Base-by-base conservation (phyloP, 2,888 invertebrate genomes). In the Acanthoscelides obtectus region DNA sequence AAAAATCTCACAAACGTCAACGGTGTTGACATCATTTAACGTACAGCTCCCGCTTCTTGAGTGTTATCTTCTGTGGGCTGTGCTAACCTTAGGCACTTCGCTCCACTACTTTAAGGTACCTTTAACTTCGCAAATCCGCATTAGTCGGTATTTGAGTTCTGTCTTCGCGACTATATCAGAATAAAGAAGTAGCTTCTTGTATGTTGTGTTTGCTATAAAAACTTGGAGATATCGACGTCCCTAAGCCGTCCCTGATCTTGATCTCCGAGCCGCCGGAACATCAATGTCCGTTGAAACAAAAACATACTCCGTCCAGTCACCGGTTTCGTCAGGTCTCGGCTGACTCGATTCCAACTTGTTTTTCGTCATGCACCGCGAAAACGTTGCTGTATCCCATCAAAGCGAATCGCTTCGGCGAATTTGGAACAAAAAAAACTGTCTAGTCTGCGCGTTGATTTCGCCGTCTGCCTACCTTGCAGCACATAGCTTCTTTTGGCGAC, bases 341-440 rank as follows among this genome's bases (percentile, higher is more conserved):
- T 70, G 74, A 71, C 70, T 74, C 80, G 45, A 45, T 81, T 80
- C 78, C 78, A 80, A 78, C 80, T 75, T 74, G 78, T 80, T 81
- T 80, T 81, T 81, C 76, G 73, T 73, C 75, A 75, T 70, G 45
- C 12, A 45, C 45, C 69, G 45, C 71, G 69, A 76, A 76, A 73
- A 72, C 66, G 74, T n/a, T n/a, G n/a, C n/a, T n/a, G n/a, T 66
- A 76, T 75, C 72, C 75, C 72, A 71, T 73, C 73, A 74, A 73
- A 70, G 72, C 67, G 69, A 71, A 72, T 68, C 12, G 45, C 45
- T 45, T 12, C 45, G 45, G 12, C 45, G 45, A 45, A 45, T 45
- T 45, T 45, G 45, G 45, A 12, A 45, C 45, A 12, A 17, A 45
- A 45, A 45, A 45, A 45, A 6, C 45, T 12, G 45, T 45, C 45